phyloP scores from a whole-genome alignment of 2,888 invertebrate genomes.

The Deilephila elpenor region DNA sequence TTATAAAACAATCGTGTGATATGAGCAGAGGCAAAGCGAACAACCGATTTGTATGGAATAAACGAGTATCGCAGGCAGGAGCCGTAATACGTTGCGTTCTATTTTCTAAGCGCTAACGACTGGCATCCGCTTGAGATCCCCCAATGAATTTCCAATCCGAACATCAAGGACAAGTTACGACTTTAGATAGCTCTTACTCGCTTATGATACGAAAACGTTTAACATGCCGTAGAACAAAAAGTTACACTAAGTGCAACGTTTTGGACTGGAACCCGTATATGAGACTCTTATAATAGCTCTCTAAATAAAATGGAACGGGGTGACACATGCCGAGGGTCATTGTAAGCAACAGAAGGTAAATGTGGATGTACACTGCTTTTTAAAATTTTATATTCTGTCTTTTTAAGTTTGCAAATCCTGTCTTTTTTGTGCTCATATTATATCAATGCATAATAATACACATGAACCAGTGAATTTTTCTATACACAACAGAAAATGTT shows the following conservation, averaged over 20 bases:
- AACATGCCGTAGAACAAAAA: background rate
- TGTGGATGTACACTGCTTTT: background rate
- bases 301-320: background rate
- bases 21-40: background rate
- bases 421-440: background rate
- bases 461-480: background rate
- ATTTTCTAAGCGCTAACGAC: slow-evolving; percentile 2
- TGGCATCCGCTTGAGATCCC: slow-evolving; percentile 6
- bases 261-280: slow-evolving; percentile 3
- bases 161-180: slow-evolving; percentile 6
- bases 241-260: background rate
- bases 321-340: background rate
- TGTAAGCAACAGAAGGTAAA: slow-evolving; percentile 6
- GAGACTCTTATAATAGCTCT: background rate
- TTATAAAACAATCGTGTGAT: background rate
- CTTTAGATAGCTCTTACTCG: background rate
- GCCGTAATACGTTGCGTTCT: slow-evolving; percentile 2
- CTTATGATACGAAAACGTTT: background rate
- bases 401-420: background rate
- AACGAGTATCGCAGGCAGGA: slow-evolving; percentile 1
- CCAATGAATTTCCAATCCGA: slow-evolving; percentile 6
- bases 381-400: background rate
- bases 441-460: background rate
- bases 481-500: too few relatives aligned
- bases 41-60: background rate